Evolutionary conservation across 1,140 invertebrate genomes (phyloP).

Genomic region (Tetramorium simillimum): DNA sequence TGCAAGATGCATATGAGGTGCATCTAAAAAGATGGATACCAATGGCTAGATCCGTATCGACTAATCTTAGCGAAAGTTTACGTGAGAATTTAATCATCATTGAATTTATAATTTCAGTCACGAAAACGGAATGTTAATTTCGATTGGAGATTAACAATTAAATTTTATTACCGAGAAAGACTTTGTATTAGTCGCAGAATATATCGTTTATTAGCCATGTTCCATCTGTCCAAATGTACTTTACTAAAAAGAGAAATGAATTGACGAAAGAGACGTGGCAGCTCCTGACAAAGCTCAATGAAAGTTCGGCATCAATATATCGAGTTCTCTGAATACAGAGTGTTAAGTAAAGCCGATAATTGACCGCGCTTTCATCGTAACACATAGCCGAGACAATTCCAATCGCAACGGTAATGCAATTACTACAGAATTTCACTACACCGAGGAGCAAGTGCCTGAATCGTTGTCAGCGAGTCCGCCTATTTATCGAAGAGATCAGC

Average conservation of each 20-base stretch:
- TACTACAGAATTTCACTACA: constrained; percentile 20
- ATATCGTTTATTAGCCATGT: neutral
- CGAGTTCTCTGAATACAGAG: constrained; percentile 11
- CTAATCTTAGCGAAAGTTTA: neutral
- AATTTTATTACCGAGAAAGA: neutral
- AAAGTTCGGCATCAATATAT: constrained; percentile 18
- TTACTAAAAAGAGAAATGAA: constrained; percentile 13
- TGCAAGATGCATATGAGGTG: neutral
- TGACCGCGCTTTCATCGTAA: constrained; percentile 5
- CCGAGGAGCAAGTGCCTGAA: neutral
- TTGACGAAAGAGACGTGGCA: neutral
- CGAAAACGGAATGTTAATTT: neutral
- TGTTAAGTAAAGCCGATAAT: constrained; percentile 34
- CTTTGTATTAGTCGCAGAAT: neutral
- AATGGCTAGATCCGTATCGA: neutral
- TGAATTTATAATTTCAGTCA: neutral
- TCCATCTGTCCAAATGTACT: constrained; percentile 27
- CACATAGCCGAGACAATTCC: constrained; percentile 16
- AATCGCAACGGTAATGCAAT: neutral
- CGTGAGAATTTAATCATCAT: neutral
- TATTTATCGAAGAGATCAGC: constrained; percentile 40
- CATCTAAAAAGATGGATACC: constrained; percentile 10
- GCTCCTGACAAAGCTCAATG: neutral
- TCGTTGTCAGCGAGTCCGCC: constrained; percentile 46
- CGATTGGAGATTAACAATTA: neutral